A percentile compares a stretch with the other conserved stretches of the same genome.
phyloP scores from a whole-genome alignment of 2,113 vertebrate species.

The Hemibagrus wyckioides region DNA sequence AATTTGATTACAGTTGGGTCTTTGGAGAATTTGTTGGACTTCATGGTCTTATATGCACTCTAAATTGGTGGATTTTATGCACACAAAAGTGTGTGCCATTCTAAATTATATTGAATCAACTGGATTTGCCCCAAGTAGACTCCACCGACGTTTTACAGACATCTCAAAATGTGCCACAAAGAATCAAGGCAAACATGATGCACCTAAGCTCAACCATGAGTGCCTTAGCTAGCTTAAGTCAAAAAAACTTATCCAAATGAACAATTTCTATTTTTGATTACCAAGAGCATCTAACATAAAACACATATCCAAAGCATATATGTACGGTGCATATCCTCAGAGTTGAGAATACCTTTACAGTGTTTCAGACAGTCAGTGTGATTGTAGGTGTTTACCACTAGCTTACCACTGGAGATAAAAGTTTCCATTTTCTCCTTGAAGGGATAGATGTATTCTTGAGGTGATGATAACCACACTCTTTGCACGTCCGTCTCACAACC shows the following conservation, averaged over 20 bases:
- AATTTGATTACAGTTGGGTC: neutral
- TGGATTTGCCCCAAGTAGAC: neutral
- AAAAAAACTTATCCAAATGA: neutral
- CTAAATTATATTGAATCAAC: neutral
- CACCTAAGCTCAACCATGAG: neutral
- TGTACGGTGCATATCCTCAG: neutral
- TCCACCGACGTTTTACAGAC: neutral
- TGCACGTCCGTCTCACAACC: slow-evolving; percentile 84
- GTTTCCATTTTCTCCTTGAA: slow-evolving; percentile 89
- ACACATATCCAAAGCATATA: neutral
- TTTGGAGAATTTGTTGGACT: neutral
- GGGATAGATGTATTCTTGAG: slow-evolving; percentile 85
- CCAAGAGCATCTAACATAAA: no score
- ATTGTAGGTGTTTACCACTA: neutral
- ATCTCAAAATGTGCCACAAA: neutral
- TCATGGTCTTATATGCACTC: neutral
- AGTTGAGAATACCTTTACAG: neutral
- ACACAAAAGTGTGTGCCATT: neutral
- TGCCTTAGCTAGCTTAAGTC: neutral
- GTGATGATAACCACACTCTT: slow-evolving; percentile 83
- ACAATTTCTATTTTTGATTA: neutral
- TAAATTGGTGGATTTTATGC: neutral
- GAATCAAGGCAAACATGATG: neutral
- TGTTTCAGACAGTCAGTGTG: neutral
- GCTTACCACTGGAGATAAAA: slow-evolving; percentile 85